A percentile compares a stretch with the other conserved stretches of the same genome.
phyloP scores from a whole-genome alignment of 1,140 invertebrate species.

The Bombus soroeensis region DNA sequence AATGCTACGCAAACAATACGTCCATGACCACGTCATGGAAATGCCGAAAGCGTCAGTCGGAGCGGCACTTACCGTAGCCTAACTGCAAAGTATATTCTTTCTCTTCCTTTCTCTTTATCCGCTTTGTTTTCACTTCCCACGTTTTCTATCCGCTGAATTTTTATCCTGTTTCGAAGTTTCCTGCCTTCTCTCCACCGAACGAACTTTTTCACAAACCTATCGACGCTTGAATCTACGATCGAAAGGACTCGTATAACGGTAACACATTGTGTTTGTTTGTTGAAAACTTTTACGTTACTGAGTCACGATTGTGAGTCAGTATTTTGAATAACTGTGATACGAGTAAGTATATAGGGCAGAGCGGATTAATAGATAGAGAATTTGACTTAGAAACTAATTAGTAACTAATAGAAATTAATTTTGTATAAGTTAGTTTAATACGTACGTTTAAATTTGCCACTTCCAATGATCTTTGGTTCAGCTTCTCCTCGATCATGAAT shows the following conservation, averaged over 20 bases:
- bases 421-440: constrained; percentile 8
- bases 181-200: neutral
- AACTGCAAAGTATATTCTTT: constrained; percentile 40
- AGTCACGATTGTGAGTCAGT: neutral
- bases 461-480: constrained; percentile 70
- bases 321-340: neutral
- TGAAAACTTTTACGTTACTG: neutral
- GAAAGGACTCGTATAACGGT: neutral
- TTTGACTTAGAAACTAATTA: neutral
- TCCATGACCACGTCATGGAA: constrained; percentile 65
- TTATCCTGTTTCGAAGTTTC: neutral
- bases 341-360: too few species aligned
- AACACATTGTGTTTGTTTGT: neutral
- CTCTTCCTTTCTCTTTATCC: neutral
- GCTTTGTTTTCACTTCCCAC: constrained; percentile 71
- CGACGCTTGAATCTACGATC: neutral
- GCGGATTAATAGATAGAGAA: neutral
- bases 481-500: constrained; percentile 85
- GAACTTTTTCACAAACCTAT: neutral
- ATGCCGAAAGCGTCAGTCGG: constrained; percentile 60
- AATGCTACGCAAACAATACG: constrained; percentile 74
- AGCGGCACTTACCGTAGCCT: constrained; percentile 46
- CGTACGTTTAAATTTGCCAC: constrained; percentile 76
- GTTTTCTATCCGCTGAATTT: constrained; percentile 41
- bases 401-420: too few species aligned